phyloP scores from a whole-genome alignment of 2,888 invertebrate genomes.

The Dolichopus griseipennis region DNA sequence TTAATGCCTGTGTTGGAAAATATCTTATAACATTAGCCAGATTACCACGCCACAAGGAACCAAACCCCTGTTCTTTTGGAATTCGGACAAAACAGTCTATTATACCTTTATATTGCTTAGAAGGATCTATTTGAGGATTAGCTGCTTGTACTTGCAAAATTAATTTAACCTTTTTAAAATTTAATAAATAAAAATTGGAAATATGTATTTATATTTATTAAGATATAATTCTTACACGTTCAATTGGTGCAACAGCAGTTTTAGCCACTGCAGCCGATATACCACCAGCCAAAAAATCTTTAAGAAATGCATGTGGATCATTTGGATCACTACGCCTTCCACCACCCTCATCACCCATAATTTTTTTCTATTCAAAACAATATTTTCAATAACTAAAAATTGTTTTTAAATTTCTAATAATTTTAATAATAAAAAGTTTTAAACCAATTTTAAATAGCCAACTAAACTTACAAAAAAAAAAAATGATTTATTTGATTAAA shows the following conservation, averaged over 20 bases:
- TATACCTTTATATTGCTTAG: constrained; percentile 77
- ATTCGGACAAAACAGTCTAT: constrained; percentile 69
- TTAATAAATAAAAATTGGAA: too few relatives aligned
- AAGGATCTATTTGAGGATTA: constrained; percentile 69
- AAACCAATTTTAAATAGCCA: too few relatives aligned
- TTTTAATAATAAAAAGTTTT: too few relatives aligned
- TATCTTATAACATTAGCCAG: constrained; percentile 82
- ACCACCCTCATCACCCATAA: constrained; percentile 21
- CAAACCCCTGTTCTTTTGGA: constrained; percentile 69
- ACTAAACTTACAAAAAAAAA: too few relatives aligned
- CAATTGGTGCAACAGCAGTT: constrained; percentile 84
- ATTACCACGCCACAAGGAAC: constrained; percentile 83
- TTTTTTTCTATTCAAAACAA: background rate
- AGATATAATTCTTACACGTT: constrained; percentile 52
- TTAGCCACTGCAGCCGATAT: constrained; percentile 82
- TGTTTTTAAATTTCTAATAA: background rate
- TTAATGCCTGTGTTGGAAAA: constrained; percentile 83
- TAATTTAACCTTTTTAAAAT: constrained; percentile 48
- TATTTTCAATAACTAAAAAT: too few relatives aligned
- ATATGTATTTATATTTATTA: too few relatives aligned
- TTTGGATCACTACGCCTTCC: constrained; percentile 16
- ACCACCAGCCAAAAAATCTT: constrained; percentile 81
- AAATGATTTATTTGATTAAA: too few relatives aligned
- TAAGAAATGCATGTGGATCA: constrained; percentile 71
- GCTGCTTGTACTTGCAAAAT: constrained; percentile 84